Percentiles rank a stretch among this genome's conserved stretches.
phyloP scores from a whole-genome alignment of 2,113 vertebrate species.

The Chauna torquata region DNA sequence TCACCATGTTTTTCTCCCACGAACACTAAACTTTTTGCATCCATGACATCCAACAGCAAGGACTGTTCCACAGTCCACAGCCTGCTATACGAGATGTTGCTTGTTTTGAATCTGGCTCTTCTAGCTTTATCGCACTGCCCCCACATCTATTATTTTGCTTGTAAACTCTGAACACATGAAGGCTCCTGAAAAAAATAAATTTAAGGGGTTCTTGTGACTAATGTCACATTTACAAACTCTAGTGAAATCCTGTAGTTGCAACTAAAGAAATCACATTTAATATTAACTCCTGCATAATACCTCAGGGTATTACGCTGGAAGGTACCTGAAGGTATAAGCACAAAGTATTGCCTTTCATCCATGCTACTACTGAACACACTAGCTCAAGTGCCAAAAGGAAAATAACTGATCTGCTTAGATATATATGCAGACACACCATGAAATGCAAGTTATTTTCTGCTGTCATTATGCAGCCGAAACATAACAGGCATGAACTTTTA shows the following conservation, averaged over 20 bases:
- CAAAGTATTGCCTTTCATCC: not conserved
- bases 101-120: not conserved
- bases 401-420: not conserved
- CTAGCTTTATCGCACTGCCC: not conserved
- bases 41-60: not conserved
- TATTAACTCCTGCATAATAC: not conserved
- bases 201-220: not conserved
- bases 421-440: not conserved
- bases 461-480: not conserved
- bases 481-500: not conserved
- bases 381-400: not conserved
- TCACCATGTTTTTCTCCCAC: not conserved
- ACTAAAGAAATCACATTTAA: not conserved
- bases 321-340: not conserved
- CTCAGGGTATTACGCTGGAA: not conserved
- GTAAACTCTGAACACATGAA: not conserved
- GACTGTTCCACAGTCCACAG: not conserved
- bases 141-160: not conserved
- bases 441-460: not conserved
- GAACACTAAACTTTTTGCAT: not conserved
- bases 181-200: not conserved
- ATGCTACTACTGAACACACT: not conserved
- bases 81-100: not conserved
- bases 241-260: not conserved
- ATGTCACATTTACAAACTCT: not conserved